A percentile compares a stretch with the other conserved stretches of the same genome.
Conservation (phyloP, 2,797 vertebrate species). For the Takifugu ocellatus region DNA sequence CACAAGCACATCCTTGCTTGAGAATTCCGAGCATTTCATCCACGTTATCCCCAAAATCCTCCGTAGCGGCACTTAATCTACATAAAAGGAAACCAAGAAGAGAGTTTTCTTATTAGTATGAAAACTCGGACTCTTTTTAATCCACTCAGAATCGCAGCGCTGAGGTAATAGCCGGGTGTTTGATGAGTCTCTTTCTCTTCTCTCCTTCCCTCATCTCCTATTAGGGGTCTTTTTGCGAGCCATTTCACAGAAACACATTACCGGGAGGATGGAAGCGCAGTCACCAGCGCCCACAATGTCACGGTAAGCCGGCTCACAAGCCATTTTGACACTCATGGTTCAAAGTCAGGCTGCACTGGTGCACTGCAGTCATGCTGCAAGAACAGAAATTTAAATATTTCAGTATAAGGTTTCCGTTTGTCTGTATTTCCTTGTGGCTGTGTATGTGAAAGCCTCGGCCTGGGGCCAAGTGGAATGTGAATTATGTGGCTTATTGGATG, state of each 20-base stretch:
- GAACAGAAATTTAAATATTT: slow-evolving; percentile 22
- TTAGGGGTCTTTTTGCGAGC: slow-evolving; percentile 84
- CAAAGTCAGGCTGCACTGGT: slow-evolving; percentile 29
- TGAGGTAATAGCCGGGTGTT: slow-evolving; percentile 13
- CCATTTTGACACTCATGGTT: slow-evolving; percentile 48
- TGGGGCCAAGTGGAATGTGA: not conserved
- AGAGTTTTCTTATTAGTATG: not conserved
- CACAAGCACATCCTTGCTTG: slow-evolving; percentile 1
- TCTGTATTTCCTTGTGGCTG: not conserved
- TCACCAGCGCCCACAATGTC: slow-evolving; percentile 76
- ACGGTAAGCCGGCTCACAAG: slow-evolving; percentile 75
- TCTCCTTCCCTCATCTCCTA: slow-evolving; percentile 20
- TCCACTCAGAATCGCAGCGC: slow-evolving; percentile 1
- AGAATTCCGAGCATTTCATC: slow-evolving; percentile 11
- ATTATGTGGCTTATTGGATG: slow-evolving; percentile 47
- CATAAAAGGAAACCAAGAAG: slow-evolving; percentile 22
- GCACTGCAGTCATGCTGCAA: slow-evolving; percentile 24
- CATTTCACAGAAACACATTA: slow-evolving; percentile 91
- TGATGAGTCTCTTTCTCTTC: slow-evolving; percentile 31
- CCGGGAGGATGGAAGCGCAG: slow-evolving; percentile 77
- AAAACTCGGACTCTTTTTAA: not conserved
- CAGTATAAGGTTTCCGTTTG: not conserved
- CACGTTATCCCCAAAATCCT: slow-evolving; percentile 28
- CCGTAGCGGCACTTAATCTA: slow-evolving; percentile 9
- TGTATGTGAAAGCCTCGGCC: slow-evolving; percentile 2